Evolutionary conservation across 2,888 invertebrate species (phyloP).

Genomic region (Aphrophora alni): DNA sequence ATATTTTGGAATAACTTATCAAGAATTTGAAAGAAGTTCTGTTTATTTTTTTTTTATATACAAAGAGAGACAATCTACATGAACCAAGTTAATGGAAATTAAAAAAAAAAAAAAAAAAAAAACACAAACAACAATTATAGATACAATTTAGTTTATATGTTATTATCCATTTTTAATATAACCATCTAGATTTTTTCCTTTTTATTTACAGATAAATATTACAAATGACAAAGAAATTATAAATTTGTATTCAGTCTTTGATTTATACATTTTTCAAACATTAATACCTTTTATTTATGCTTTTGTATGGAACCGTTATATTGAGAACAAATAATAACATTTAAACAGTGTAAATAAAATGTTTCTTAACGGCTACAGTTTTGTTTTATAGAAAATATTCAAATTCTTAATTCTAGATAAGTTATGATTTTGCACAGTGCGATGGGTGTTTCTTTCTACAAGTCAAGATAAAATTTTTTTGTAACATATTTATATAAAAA

Average conservation of each 20-base stretch:
- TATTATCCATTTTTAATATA: slow-evolving; percentile 24
- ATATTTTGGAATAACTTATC: background rate
- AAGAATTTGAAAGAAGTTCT: slow-evolving; percentile 2
- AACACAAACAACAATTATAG: slow-evolving; percentile 18
- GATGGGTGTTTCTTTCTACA: background rate
- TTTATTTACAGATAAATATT: slow-evolving; percentile 21
- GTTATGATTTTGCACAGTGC: background rate
- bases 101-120: slow-evolving; percentile 23
- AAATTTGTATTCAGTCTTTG: slow-evolving; percentile 31
- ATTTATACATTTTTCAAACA: slow-evolving; percentile 20
- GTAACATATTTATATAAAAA: background rate
- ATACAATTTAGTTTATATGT: slow-evolving; percentile 27
- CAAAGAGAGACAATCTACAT: slow-evolving; percentile 30
- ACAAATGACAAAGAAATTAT: slow-evolving; percentile 19
- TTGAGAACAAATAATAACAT: slow-evolving; percentile 30
- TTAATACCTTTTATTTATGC: slow-evolving; percentile 3
- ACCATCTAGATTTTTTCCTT: slow-evolving; percentile 18
- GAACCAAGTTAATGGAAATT: slow-evolving; percentile 24
- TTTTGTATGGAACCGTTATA: slow-evolving; percentile 17
- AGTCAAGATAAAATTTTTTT: background rate
- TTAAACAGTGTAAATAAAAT: background rate
- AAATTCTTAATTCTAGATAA: slow-evolving; percentile 9
- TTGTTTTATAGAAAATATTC: background rate
- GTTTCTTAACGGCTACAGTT: background rate
- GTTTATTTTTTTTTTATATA: slow-evolving; percentile 30